Percentiles rank a stretch among this genome's conserved stretches.
phyloP scores from a whole-genome alignment of 2,113 vertebrate species.

The Equus quagga region DNA sequence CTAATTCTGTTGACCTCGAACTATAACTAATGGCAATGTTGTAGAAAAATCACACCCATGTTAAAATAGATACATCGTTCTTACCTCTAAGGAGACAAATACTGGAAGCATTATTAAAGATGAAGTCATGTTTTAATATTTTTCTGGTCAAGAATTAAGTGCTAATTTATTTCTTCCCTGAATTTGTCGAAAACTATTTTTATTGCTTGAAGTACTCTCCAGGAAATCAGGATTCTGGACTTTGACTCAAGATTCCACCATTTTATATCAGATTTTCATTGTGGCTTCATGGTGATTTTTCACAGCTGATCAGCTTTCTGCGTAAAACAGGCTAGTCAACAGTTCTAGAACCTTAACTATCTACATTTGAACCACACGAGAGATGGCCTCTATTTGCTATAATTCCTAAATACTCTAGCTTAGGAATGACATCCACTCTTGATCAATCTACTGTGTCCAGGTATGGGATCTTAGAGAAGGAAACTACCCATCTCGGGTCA shows the following conservation, averaged over 20 bases:
- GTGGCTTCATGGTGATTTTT: neutral
- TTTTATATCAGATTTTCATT: conserved; percentile 19
- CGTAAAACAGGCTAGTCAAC: neutral
- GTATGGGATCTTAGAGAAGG: neutral
- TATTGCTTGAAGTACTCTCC: neutral
- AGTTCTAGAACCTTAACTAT: neutral
- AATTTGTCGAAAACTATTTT: conserved; percentile 6
- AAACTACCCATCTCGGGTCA: neutral
- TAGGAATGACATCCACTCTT: neutral
- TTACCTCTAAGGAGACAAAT: neutral
- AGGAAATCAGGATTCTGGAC: neutral
- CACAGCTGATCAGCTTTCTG: neutral
- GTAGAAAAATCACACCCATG: conserved; percentile 43
- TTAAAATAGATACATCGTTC: conserved; percentile 34
- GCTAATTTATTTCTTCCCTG: conserved; percentile 49
- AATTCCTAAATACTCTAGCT: neutral
- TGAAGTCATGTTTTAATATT: conserved; percentile 5
- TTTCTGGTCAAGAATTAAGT: conserved; percentile 40
- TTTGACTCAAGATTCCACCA: neutral
- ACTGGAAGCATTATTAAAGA: conserved; percentile 1
- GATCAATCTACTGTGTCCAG: neutral
- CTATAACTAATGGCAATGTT: neutral
- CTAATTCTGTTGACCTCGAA: conserved; percentile 52
- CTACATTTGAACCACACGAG: neutral
- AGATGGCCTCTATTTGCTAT: neutral